Evolutionary conservation across 2,888 invertebrate species (phyloP), one percentile per base, ranked within the genome.

Genomic region (Phyllotreta striolata): DNA sequence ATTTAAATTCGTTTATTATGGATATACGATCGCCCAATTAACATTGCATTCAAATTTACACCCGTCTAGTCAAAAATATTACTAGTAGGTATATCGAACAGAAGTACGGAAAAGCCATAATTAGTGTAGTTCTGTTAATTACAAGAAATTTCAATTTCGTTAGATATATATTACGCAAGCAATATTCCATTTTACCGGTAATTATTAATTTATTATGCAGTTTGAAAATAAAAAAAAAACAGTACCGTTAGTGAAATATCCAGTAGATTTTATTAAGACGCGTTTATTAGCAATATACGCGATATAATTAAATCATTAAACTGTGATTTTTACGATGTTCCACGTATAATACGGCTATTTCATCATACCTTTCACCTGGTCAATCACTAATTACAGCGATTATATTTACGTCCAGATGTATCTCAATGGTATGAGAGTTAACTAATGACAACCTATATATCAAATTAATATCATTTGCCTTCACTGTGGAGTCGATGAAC

Each of bases 1-100:
- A 68, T 68, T 61, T 64, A 66, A 68, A 68, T 68, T 56, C 58
- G 62, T 55, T 66, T 66, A 68, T 68, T 68, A 68, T 68, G 68
- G 56, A 64, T 58, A 68, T 68, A 24, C 1, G 56, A 44, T 24
- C 38, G 24, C 52, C 52, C 60, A 68, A 64, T 68, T 62, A 66
- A 47, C 49, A 41, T 41, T 55, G 14, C 62, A 68, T 68, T 60
- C 56, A 60, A 56, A 66, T 64, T 66, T 54, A 40, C 24, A 13
- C 39, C 10, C 3, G 24, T 24, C 24, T 24, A 24, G 24, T 24
- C 24, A 3, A 41, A 10, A 41, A 41, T 3, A n/a, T 41, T 10
- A 41, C n/a, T 41, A 41, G 5, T 41, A 41, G 10, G n/a, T 41
- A 41, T 10, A 41, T 41, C 1, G 9, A n/a, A 41, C 41, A 41